Percentiles rank a stretch among this genome's conserved stretches.
phyloP scores from a whole-genome alignment of 2,888 invertebrate species.

The Watsonalla binaria region DNA sequence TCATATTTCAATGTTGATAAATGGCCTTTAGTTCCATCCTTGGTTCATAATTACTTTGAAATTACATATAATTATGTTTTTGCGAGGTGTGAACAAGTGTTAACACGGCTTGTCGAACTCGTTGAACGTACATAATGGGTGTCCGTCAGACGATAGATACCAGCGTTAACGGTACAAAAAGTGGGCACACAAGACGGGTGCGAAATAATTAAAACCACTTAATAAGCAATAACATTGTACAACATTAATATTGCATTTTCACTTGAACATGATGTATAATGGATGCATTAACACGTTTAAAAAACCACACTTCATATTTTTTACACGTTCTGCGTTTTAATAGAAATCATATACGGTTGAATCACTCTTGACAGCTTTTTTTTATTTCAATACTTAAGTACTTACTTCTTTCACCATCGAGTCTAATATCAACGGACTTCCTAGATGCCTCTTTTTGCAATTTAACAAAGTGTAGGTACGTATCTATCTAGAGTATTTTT shows the following conservation, averaged over 20 bases:
- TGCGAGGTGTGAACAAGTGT: not conserved
- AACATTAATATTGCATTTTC: slow-evolving; percentile 20
- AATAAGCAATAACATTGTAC: slow-evolving; percentile 20
- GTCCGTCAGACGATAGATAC: slow-evolving; percentile 11
- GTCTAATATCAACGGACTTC: too few species aligned
- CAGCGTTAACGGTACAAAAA: slow-evolving; percentile 19
- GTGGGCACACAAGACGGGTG: slow-evolving; percentile 30
- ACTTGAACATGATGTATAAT: slow-evolving; percentile 1
- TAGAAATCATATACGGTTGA: too few species aligned
- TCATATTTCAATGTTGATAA: not conserved
- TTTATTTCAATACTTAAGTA: too few species aligned
- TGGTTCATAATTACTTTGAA: not conserved
- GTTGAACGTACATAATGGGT: slow-evolving; percentile 11
- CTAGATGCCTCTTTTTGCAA: too few species aligned
- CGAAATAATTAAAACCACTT: slow-evolving; percentile 36
- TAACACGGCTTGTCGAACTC: slow-evolving; percentile 9
- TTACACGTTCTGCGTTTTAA: too few species aligned
- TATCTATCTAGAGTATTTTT: too few species aligned
- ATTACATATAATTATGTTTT: not conserved
- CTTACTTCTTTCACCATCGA: too few species aligned
- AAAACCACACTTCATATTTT: too few species aligned
- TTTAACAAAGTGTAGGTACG: too few species aligned
- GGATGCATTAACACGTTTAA: not conserved
- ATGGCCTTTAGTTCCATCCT: not conserved
- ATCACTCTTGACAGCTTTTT: too few species aligned